These are phyloP conservation scores for Carlito syrichta DNA, from an alignment of 2,113 vertebrate species.

Conservation along the genomic window DNA sequence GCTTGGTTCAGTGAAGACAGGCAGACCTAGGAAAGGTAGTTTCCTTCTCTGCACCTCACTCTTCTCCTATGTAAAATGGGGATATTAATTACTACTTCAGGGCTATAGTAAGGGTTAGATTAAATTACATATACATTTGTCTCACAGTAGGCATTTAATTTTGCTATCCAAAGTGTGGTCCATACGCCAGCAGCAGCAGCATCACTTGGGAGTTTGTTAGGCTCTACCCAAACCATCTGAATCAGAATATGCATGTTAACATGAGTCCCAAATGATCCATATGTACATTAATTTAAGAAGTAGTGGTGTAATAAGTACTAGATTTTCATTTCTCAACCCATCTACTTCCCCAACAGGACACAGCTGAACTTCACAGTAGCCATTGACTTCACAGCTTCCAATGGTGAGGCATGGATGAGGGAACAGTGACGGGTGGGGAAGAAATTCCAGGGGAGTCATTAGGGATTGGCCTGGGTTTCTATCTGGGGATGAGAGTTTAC, in stretches of 20 bases:
- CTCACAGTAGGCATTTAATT: background rate
- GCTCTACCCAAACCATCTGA: background rate
- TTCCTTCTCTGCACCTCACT: background rate
- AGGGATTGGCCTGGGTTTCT: background rate
- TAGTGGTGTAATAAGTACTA: background rate
- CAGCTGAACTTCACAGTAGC: constrained; percentile 99
- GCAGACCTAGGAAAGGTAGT: background rate
- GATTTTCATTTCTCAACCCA: constrained; percentile 10
- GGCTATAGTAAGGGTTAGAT: background rate
- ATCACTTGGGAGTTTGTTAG: background rate
- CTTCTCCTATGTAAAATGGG: background rate
- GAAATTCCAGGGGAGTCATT: background rate
- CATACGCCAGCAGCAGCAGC: background rate
- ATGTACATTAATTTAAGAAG: background rate
- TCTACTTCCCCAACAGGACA: constrained; percentile 84
- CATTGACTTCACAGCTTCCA: constrained; percentile 98
- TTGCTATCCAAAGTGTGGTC: background rate
- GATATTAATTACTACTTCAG: background rate
- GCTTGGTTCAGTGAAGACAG: background rate
- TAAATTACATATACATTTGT: background rate
- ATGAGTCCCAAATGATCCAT: background rate
- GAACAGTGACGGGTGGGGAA: no score
- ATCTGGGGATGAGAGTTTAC: background rate
- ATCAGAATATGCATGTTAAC: background rate
- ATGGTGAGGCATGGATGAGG: constrained; percentile 85